These are phyloP conservation scores for Subanguina moxae DNA, from an alignment of 1,140 invertebrate species.

Conservation along the genomic window DNA sequence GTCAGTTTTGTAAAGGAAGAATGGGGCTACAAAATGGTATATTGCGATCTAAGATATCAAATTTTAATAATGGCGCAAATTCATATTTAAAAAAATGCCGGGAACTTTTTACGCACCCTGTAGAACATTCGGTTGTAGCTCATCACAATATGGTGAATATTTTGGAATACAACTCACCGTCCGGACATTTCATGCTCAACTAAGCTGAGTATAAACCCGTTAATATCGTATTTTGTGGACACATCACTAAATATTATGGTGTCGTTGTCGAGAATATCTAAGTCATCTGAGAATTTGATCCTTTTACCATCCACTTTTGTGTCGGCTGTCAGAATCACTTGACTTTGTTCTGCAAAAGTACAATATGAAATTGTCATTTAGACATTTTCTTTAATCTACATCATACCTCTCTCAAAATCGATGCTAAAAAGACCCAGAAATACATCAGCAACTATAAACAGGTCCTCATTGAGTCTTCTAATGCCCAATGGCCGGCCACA, in stretches of 20 bases:
- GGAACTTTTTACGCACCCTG: too few relatives aligned
- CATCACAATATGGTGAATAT: too few relatives aligned
- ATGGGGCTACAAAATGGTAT: too few relatives aligned
- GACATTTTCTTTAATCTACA: neutral
- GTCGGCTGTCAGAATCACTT: constrained; percentile 18
- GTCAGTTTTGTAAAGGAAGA: too few relatives aligned
- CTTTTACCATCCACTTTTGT: constrained; percentile 19
- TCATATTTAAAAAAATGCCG: too few relatives aligned
- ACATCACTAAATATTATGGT: constrained; percentile 37
- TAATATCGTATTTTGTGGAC: constrained; percentile 14
- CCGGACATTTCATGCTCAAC: constrained; percentile 25
- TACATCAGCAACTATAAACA: constrained; percentile 20
- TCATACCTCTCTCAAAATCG: constrained; percentile 37
- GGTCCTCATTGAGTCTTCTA: constrained; percentile 19
- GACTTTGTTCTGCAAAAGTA: constrained; percentile 16
- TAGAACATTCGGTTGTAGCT: too few relatives aligned
- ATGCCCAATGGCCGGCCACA: constrained; percentile 26
- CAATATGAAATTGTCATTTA: too few relatives aligned
- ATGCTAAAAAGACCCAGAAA: constrained; percentile 19
- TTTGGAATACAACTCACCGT: constrained; percentile 13
- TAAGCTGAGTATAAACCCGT: constrained; percentile 24
- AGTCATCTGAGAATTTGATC: constrained; percentile 25
- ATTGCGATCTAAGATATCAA: too few relatives aligned
- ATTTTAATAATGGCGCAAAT: too few relatives aligned
- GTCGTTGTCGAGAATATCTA: constrained; percentile 32